Evolutionary conservation across 1,140 invertebrate species (phyloP).

Genomic region (Contarinia nasturtii): DNA sequence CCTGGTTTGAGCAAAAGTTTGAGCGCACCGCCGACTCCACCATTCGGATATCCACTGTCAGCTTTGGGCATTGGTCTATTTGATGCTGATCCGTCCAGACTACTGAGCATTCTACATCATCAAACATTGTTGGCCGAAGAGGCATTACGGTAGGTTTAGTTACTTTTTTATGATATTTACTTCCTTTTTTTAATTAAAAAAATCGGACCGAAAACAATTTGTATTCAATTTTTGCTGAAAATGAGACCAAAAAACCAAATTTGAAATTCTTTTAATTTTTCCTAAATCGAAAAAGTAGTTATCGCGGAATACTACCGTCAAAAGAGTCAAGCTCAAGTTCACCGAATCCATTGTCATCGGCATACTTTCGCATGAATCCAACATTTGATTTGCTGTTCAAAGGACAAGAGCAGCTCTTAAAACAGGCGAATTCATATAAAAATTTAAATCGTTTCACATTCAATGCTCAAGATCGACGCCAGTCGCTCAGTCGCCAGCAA

Average conservation of each 20-base stretch:
- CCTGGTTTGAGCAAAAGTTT: too few species aligned
- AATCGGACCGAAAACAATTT: too few species aligned
- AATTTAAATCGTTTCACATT: slow-evolving; percentile 13
- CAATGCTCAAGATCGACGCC: too few species aligned
- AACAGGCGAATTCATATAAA: slow-evolving; percentile 5
- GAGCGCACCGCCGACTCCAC: slow-evolving; percentile 7
- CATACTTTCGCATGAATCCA: slow-evolving; percentile 11
- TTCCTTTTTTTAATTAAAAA: too few species aligned
- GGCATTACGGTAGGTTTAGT: slow-evolving; percentile 15
- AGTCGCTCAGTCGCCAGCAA: slow-evolving; percentile 4
- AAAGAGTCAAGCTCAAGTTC: slow-evolving; percentile 10
- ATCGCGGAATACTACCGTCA: slow-evolving; percentile 14
- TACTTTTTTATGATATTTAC: too few species aligned
- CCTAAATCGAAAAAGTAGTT: slow-evolving; percentile 7
- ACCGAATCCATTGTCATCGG: too few species aligned
- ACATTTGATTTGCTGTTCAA: slow-evolving; percentile 17
- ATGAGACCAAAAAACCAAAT: background rate
- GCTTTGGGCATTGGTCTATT: slow-evolving; percentile 21
- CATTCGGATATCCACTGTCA: slow-evolving; percentile 22
- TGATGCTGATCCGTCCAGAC: slow-evolving; percentile 25
- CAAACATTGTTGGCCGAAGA: slow-evolving; percentile 23
- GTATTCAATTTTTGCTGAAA: background rate
- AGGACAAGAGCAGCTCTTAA: slow-evolving; percentile 7
- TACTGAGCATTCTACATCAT: slow-evolving; percentile 20
- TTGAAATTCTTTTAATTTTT: background rate